phyloP scores from a whole-genome alignment of 2,113 vertebrate species.

The Sciurus niger region DNA sequence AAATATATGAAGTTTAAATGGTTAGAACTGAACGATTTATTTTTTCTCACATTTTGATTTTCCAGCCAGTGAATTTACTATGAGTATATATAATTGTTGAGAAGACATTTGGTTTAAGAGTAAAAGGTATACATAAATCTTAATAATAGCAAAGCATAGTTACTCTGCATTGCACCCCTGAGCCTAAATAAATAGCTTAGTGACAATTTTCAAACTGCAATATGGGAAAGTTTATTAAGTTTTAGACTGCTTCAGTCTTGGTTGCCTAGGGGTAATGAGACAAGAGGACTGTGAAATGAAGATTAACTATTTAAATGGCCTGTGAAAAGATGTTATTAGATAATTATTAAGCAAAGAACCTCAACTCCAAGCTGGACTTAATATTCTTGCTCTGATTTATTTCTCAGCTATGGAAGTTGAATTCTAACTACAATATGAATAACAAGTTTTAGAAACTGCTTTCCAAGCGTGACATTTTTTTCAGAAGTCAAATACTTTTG shows the following conservation, averaged over 20 bases:
- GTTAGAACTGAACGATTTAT: constrained; percentile 37
- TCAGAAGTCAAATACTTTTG: neutral
- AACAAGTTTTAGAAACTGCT: constrained; percentile 53
- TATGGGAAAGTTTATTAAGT: constrained; percentile 62
- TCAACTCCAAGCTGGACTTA: constrained; percentile 17
- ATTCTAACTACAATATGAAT: constrained; percentile 13
- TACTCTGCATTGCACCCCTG: constrained; percentile 7
- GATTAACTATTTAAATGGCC: constrained; percentile 64
- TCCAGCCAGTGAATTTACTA: constrained; percentile 19
- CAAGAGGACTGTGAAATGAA: constrained; percentile 64
- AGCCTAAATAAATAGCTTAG: constrained; percentile 61
- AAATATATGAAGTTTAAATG: constrained; percentile 8
- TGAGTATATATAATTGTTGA: constrained; percentile 63
- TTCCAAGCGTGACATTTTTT: constrained; percentile 47
- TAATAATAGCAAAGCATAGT: constrained; percentile 57
- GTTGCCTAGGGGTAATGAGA: constrained; percentile 46
- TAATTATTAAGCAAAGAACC: constrained; percentile 64
- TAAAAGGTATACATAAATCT: constrained; percentile 65
- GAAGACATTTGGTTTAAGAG: constrained; percentile 28
- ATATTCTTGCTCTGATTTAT: constrained; percentile 55
- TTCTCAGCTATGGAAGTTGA: constrained; percentile 46
- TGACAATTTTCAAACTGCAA: constrained; percentile 43
- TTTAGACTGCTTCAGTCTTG: constrained; percentile 9
- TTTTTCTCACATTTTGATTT: constrained; percentile 62
- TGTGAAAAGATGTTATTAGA: constrained; percentile 43